These are phyloP conservation scores for Rhyacophila brunnea DNA, from an alignment of 1,140 invertebrate species.

Conservation along the genomic window DNA sequence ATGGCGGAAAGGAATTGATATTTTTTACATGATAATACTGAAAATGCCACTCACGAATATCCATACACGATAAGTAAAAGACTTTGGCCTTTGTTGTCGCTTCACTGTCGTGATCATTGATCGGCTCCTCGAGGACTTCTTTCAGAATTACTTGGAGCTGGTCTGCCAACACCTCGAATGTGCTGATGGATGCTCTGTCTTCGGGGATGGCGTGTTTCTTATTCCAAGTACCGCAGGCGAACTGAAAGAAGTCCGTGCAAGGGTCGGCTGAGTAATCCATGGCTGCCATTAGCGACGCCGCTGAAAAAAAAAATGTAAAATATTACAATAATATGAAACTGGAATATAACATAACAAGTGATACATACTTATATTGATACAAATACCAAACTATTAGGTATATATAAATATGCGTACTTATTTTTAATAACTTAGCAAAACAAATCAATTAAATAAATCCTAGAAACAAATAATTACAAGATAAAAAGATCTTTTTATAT, in stretches of 20 bases:
- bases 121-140: constrained; percentile 70
- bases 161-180: constrained; percentile 83
- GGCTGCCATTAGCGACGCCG: constrained; percentile 77
- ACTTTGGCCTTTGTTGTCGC: constrained; percentile 80
- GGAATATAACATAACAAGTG: too few species aligned
- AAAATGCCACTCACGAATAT: constrained; percentile 74
- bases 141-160: constrained; percentile 83
- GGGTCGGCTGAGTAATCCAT: constrained; percentile 82
- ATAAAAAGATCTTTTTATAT: too few species aligned
- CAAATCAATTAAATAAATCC: too few species aligned
- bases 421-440: too few species aligned
- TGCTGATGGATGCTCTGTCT: constrained; percentile 82
- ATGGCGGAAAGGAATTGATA: too few species aligned
- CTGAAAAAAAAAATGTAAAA: constrained; percentile 52
- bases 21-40: too few species aligned
- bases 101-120: constrained; percentile 61
- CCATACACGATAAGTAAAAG: constrained; percentile 85
- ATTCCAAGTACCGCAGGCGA: constrained; percentile 88
- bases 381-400: too few species aligned
- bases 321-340: too few species aligned
- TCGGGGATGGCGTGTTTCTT: constrained; percentile 86
- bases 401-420: too few species aligned
- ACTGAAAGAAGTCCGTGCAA: constrained; percentile 88
- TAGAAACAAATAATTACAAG: too few species aligned
- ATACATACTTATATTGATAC: too few species aligned